phyloP scores from a whole-genome alignment of 2,888 invertebrate genomes.

The Rhopalosiphum nymphaeae region DNA sequence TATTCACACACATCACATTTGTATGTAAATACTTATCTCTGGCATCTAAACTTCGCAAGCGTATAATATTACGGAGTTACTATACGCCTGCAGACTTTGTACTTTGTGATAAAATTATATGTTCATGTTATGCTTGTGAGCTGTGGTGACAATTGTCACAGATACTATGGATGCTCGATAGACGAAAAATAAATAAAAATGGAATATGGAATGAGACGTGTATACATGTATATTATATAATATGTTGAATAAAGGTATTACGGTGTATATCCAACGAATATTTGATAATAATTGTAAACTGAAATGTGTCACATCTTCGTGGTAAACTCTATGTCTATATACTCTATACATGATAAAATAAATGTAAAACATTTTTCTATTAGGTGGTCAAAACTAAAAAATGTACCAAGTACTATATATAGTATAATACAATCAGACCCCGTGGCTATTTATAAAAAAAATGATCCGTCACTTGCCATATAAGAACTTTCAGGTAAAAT shows the following conservation, averaged over 20 bases:
- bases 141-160: background rate
- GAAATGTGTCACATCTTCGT: background rate
- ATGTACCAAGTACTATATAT: background rate
- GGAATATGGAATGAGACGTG: background rate
- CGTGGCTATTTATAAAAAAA: background rate
- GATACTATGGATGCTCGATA: background rate
- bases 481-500: conserved; percentile 13
- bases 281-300: background rate
- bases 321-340: background rate
- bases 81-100: background rate
- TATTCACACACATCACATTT: background rate
- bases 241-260: background rate
- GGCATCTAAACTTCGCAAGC: background rate
- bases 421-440: background rate
- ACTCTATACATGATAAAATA: background rate
- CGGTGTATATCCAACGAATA: background rate
- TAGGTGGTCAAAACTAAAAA: background rate
- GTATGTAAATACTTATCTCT: background rate
- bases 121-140: background rate
- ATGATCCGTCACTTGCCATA: background rate
- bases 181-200: background rate
- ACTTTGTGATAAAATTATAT: background rate
- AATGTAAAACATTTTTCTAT: background rate
- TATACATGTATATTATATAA: background rate
- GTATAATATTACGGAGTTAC: background rate